Percentiles rank a stretch among this genome's conserved stretches.
Evolutionary conservation across 1,140 invertebrate genomes (phyloP).

Genomic region (Pseudomyrmex concolor): DNA sequence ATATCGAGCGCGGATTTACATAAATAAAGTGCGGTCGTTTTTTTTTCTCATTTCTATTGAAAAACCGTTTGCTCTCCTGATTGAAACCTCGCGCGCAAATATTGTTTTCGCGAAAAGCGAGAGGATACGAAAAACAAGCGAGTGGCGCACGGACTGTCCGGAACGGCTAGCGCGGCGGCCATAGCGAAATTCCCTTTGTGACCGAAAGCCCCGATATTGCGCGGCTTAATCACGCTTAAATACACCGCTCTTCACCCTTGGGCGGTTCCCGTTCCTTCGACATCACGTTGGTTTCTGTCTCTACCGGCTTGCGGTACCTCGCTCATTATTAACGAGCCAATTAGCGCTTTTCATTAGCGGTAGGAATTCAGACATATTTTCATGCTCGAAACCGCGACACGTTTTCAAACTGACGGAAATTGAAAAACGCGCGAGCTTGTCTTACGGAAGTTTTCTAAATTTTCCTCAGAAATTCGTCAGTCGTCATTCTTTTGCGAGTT

Average conservation of each 20-base stretch:
- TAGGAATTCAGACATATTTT: neutral
- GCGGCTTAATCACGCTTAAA: conserved; percentile 73
- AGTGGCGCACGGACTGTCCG: neutral
- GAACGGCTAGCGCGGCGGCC: conserved; percentile 18
- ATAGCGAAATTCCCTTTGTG: conserved; percentile 71
- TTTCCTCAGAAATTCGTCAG: neutral
- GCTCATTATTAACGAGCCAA: conserved; percentile 70
- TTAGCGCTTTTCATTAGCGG: conserved; percentile 66
- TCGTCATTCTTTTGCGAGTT: neutral
- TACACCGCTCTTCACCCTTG: conserved; percentile 54
- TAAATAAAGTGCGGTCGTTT: neutral
- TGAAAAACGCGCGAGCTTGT: neutral
- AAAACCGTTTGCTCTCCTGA: neutral
- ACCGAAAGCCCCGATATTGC: conserved; percentile 69
- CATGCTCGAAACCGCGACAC: neutral
- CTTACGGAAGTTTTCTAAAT: neutral
- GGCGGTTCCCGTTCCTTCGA: neutral
- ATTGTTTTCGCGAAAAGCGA: neutral
- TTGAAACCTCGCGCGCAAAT: conserved; percentile 25
- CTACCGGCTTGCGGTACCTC: conserved; percentile 40
- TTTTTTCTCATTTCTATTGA: neutral
- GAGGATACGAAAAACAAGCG: conserved; percentile 1
- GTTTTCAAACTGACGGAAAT: neutral
- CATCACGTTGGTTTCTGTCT: conserved; percentile 44
- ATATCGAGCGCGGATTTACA: neutral